Evolutionary conservation across 2,888 invertebrate genomes (phyloP).

Genomic region (Barypeithes pellucidus): DNA sequence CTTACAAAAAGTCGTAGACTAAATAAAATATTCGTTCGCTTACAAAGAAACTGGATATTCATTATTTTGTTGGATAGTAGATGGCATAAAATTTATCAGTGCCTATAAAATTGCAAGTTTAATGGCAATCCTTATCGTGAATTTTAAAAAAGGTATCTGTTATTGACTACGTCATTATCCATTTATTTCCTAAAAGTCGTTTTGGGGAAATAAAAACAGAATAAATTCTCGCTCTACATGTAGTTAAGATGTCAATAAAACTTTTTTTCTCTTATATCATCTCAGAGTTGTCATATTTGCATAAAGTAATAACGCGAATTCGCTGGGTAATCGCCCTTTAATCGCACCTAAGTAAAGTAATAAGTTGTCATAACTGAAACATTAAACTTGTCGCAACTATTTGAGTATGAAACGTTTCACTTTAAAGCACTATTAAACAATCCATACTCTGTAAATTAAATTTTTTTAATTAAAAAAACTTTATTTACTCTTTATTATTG

Average conservation of each 20-base stretch:
- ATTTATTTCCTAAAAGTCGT: neutral
- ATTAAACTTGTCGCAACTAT: no score
- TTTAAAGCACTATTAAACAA: no score
- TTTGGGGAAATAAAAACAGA: neutral
- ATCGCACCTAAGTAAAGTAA: no score
- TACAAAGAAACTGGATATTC: neutral
- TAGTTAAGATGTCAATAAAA: neutral
- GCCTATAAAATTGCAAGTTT: neutral
- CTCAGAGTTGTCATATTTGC: neutral
- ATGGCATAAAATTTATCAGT: neutral
- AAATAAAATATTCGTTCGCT: neutral
- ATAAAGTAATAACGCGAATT: neutral
- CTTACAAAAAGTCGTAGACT: no score
- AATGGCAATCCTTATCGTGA: neutral
- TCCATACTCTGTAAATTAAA: no score
- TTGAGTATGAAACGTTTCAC: no score
- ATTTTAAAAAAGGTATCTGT: neutral
- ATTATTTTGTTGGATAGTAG: neutral
- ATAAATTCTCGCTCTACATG: neutral
- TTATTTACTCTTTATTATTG: no score
- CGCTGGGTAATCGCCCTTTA: no score
- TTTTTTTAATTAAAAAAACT: no score
- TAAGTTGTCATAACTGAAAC: no score
- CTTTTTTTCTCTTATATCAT: neutral
- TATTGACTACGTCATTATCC: slow-evolving; percentile 5